A percentile compares a stretch with the other conserved stretches of the same genome.
Conservation (phyloP, 2,113 vertebrate genomes). For the Brachirus orientalis region DNA sequence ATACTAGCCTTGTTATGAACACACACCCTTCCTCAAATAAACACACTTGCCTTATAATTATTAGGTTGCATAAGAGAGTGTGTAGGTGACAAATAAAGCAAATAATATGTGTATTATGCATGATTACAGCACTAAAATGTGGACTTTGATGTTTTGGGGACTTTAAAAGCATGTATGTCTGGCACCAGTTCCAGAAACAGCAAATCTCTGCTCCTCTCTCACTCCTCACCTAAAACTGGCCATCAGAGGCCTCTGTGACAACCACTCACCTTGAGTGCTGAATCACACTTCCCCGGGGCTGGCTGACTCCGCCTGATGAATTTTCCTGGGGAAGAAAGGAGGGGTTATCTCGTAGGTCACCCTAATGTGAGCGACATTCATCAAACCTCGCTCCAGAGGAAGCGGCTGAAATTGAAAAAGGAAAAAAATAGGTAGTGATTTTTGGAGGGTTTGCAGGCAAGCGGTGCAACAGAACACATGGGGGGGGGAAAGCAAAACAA, state of each 20-base stretch:
- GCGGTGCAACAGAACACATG: constrained; percentile 35
- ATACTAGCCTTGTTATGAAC: too few species aligned
- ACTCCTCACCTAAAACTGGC: constrained; percentile 61
- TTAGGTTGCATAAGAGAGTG: too few species aligned
- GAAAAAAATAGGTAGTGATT: constrained; percentile 68
- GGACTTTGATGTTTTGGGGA: too few species aligned
- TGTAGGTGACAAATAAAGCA: too few species aligned
- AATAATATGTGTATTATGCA: too few species aligned
- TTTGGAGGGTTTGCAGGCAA: constrained; percentile 54
- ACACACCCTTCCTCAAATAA: too few species aligned
- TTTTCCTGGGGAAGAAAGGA: constrained; percentile 70
- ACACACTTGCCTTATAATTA: too few species aligned
- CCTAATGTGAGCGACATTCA: constrained; percentile 79
- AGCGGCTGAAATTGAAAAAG: constrained; percentile 76
- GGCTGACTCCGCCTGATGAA: constrained; percentile 74
- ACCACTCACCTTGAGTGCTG: constrained; percentile 79
- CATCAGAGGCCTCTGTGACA: constrained; percentile 72
- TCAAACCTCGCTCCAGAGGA: constrained; percentile 74
- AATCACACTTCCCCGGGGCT: constrained; percentile 73
- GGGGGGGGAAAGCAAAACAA: constrained; percentile 56
- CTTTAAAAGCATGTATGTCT: too few species aligned
- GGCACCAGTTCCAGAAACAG: constrained; percentile 35
- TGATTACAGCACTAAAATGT: too few species aligned
- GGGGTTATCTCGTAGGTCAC: constrained; percentile 78
- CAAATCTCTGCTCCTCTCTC: constrained; percentile 51